These are phyloP conservation scores for Protosalanx chinensis DNA, from an alignment of 2,797 vertebrate genomes.

Conservation along the genomic window DNA sequence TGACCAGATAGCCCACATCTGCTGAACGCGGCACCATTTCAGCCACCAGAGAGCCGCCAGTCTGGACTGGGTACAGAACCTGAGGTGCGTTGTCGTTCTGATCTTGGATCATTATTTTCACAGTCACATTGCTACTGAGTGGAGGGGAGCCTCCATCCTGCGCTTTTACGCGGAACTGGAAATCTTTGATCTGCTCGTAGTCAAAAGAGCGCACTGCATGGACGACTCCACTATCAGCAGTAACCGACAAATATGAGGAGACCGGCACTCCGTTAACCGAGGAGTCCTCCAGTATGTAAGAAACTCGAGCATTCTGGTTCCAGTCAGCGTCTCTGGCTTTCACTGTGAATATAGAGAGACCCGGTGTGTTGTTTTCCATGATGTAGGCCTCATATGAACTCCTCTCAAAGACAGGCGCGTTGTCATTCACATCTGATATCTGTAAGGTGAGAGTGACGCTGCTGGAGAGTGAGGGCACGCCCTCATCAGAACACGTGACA, in stretches of 20 bases:
- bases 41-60: conserved; percentile 44
- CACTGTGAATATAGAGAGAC: conserved; percentile 47
- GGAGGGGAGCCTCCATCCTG: conserved; percentile 64
- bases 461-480: conserved; percentile 14
- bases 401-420: conserved; percentile 54
- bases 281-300: conserved; percentile 61
- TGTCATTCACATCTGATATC: conserved; percentile 67
- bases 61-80: conserved; percentile 43
- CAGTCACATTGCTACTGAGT: conserved; percentile 47
- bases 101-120: conserved; percentile 58
- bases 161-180: conserved; percentile 49
- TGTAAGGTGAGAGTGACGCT: conserved; percentile 11
- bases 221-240: conserved; percentile 65
- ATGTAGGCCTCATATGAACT: conserved; percentile 54
- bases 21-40: conserved; percentile 37
- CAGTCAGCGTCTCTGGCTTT: conserved; percentile 49
- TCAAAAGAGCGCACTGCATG: conserved; percentile 71
- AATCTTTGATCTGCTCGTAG: conserved; percentile 60
- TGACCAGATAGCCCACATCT: conserved; percentile 55
- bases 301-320: conserved; percentile 68
- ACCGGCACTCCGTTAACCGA: no score
- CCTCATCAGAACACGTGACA: conserved; percentile 13
- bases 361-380: conserved; percentile 56
- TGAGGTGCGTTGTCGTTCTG: conserved; percentile 68
- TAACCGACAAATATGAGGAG: conserved; percentile 61